Conservation (phyloP, 2,797 vertebrate species). For the Remorina albescens region DNA sequence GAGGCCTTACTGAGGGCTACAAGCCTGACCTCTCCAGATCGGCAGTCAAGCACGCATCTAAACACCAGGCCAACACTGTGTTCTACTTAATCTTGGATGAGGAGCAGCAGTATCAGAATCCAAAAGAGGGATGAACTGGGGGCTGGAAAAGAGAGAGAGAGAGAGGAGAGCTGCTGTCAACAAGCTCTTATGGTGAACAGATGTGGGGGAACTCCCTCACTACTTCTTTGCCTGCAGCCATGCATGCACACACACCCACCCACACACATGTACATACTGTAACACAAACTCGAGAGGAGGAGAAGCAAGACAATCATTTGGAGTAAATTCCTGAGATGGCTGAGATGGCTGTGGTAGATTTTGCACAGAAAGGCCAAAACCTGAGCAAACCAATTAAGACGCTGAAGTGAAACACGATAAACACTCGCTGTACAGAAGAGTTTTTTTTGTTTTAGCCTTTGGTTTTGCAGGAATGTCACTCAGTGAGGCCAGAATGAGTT, state of each 20-base stretch:
- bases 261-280: conserved; percentile 41
- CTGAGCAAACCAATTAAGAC: conserved; percentile 50
- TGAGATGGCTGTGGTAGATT: conserved; percentile 74
- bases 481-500: conserved; percentile 52
- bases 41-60: conserved; percentile 43
- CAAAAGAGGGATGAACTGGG: conserved; percentile 62
- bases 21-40: conserved; percentile 42
- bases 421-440: conserved; percentile 48
- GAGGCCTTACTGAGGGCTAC: conserved; percentile 30
- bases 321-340: conserved; percentile 83
- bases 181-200: conserved; percentile 88
- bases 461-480: conserved; percentile 62
- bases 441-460: conserved; percentile 24
- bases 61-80: conserved; percentile 49
- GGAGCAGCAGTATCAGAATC: conserved; percentile 58
- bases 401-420: conserved; percentile 59
- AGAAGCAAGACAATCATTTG: conserved; percentile 85
- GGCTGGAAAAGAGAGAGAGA: conserved; percentile 48
- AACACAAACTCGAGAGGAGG: conserved; percentile 58
- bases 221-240: conserved; percentile 78
- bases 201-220: conserved; percentile 86
- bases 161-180: conserved; percentile 82
- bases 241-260: conserved; percentile 43
- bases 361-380: conserved; percentile 64
- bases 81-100: conserved; percentile 74